phyloP scores from a whole-genome alignment of 2,113 vertebrate species.

The Balaeniceps rex region DNA sequence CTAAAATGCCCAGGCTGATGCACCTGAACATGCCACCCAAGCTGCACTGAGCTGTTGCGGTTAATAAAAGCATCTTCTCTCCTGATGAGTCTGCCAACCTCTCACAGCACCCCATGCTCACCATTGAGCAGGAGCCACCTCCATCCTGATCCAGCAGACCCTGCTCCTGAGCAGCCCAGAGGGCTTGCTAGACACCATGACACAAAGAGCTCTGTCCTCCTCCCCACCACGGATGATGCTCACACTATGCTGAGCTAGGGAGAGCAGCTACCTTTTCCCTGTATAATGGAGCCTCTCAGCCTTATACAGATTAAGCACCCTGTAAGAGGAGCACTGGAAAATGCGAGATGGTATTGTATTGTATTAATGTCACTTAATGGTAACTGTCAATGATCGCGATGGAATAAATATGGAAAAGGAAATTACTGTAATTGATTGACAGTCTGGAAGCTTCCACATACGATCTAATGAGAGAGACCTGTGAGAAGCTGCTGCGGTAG shows the following conservation, averaged over 20 bases:
- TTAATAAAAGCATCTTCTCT: background rate
- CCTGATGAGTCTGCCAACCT: background rate
- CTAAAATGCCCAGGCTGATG: background rate
- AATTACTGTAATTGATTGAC: slow-evolving; percentile 82
- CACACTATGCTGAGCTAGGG: background rate
- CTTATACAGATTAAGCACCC: slow-evolving; percentile 31
- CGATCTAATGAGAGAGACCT: slow-evolving; percentile 75
- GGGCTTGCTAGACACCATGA: background rate
- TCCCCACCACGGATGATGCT: background rate
- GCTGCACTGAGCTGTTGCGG: background rate
- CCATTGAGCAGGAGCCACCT: background rate
- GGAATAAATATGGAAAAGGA: slow-evolving; percentile 83
- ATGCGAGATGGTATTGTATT: slow-evolving; percentile 72
- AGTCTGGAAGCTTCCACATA: slow-evolving; percentile 77
- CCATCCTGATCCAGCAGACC: background rate
- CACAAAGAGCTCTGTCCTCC: background rate
- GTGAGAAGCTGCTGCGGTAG: slow-evolving; percentile 57
- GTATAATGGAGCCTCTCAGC: slow-evolving; percentile 48
- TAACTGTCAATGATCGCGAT: slow-evolving; percentile 77
- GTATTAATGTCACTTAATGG: slow-evolving; percentile 81
- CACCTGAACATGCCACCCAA: background rate
- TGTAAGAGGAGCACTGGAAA: slow-evolving; percentile 51
- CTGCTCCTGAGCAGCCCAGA: background rate
- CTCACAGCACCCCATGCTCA: background rate
- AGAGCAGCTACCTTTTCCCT: background rate